Percentiles rank a stretch among this genome's conserved stretches.
These are phyloP conservation scores for Drosophila eohydei DNA, from an alignment of 2,888 invertebrate genomes.

Conservation along the genomic window DNA sequence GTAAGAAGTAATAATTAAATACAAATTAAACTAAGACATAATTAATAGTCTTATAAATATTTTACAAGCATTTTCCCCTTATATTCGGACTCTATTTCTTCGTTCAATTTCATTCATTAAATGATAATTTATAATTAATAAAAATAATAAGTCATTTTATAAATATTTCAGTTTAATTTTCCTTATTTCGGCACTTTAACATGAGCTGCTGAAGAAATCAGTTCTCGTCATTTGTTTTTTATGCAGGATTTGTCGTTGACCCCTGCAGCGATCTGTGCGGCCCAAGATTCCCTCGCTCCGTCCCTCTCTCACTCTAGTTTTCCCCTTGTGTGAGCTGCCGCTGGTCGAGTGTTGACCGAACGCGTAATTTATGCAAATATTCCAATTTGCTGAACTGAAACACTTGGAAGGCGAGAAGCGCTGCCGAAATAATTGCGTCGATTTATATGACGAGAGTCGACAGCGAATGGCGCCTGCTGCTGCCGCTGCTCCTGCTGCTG, in stretches of 20 bases:
- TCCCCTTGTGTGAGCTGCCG: neutral
- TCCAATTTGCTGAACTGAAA: slow-evolving; percentile 61
- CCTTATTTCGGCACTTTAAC: neutral
- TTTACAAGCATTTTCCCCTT: neutral
- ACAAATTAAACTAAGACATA: neutral
- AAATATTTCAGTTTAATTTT: neutral
- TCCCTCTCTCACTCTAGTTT: neutral
- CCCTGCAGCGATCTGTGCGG: neutral
- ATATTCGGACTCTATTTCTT: neutral
- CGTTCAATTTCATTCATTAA: neutral
- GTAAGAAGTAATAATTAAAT: neutral
- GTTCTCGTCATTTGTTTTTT: neutral
- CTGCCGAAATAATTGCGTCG: slow-evolving; percentile 74
- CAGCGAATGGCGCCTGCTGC: slow-evolving; percentile 28
- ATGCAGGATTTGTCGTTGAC: neutral
- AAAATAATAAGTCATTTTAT: neutral
- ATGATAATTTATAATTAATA: neutral
- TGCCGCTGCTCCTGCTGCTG: slow-evolving; percentile 40
- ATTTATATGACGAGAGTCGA: slow-evolving; percentile 61
- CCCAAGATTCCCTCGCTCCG: neutral
- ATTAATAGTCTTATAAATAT: neutral
- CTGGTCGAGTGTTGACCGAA: slow-evolving; percentile 48
- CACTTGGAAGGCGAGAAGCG: slow-evolving; percentile 40
- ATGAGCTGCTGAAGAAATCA: neutral
- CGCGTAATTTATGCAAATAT: slow-evolving; percentile 64